Evolutionary conservation across 1,140 invertebrate species (phyloP).

Genomic region (Drosophila mayri): DNA sequence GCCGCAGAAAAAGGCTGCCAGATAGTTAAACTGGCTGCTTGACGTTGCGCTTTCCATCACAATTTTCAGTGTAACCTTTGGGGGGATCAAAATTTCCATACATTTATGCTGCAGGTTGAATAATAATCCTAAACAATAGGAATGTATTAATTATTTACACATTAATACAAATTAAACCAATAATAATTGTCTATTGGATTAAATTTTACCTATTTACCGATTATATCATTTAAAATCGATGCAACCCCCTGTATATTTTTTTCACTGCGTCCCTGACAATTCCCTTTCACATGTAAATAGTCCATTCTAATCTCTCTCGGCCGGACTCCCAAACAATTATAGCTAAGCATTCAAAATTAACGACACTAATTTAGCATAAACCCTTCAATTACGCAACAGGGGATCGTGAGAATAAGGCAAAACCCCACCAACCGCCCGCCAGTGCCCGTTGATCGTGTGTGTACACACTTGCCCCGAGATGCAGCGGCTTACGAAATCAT

Average conservation of each 20-base stretch:
- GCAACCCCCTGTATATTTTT: background rate
- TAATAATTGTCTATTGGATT: background rate
- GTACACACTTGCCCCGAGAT: conserved; percentile 34
- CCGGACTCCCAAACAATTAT: background rate
- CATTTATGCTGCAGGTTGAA: background rate
- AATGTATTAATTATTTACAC: background rate
- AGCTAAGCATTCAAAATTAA: conserved; percentile 2
- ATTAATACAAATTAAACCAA: background rate
- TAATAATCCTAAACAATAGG: background rate
- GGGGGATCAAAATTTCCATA: background rate
- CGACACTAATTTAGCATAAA: background rate
- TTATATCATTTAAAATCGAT: background rate
- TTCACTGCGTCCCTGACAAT: background rate
- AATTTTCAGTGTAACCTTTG: background rate
- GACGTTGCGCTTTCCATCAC: background rate
- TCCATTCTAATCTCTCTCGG: background rate
- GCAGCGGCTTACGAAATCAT: conserved; percentile 36
- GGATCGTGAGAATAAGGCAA: background rate
- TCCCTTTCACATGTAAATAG: conserved; percentile 1
- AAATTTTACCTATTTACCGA: background rate
- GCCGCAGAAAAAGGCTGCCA: background rate
- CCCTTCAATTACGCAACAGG: conserved; percentile 14
- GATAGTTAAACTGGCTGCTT: background rate
- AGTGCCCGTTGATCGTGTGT: conserved; percentile 8
- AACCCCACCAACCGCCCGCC: background rate